Percentiles rank a stretch among this genome's conserved stretches.
Evolutionary conservation across 2,113 vertebrate genomes (phyloP).

Genomic region (Carettochelys insculpta): DNA sequence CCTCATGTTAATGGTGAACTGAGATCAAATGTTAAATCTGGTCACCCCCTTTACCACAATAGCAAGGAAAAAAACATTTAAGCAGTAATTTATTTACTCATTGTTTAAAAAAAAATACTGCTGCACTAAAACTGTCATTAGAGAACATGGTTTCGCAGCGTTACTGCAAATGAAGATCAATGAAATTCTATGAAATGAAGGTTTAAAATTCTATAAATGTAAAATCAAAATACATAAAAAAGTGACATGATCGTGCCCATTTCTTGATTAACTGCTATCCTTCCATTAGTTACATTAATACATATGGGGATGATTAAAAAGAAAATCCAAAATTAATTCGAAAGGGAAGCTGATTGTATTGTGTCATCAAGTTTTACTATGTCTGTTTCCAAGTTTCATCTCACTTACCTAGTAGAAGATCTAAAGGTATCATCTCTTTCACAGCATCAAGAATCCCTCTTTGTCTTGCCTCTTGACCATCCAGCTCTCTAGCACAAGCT

Average conservation of each 20-base stretch:
- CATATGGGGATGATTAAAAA: not conserved
- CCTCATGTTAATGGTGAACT: fast-evolving
- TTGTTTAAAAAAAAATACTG: not conserved
- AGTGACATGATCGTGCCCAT: not conserved
- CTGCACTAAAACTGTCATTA: not conserved
- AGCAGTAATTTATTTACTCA: not conserved
- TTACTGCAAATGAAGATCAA: not conserved
- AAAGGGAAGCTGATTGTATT: not conserved
- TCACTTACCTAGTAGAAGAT: slow-evolving; percentile 91
- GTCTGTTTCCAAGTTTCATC: not conserved
- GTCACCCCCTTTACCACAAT: not conserved
- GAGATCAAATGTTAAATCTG: not conserved
- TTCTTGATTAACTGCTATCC: not conserved
- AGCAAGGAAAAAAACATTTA: not conserved
- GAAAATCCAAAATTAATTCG: not conserved
- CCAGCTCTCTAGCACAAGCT: slow-evolving; percentile 95
- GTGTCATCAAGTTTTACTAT: not conserved
- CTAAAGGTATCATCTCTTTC: slow-evolving; percentile 99
- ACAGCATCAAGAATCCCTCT: slow-evolving; percentile 98
- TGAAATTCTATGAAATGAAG: not conserved
- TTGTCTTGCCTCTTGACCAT: slow-evolving; percentile 96
- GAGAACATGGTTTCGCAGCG: not conserved
- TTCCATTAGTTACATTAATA: not conserved
- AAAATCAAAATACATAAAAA: not conserved
- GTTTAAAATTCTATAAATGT: not conserved